These are phyloP conservation scores for Megathymus violae DNA, from an alignment of 1,140 invertebrate genomes.

Conservation along the genomic window DNA sequence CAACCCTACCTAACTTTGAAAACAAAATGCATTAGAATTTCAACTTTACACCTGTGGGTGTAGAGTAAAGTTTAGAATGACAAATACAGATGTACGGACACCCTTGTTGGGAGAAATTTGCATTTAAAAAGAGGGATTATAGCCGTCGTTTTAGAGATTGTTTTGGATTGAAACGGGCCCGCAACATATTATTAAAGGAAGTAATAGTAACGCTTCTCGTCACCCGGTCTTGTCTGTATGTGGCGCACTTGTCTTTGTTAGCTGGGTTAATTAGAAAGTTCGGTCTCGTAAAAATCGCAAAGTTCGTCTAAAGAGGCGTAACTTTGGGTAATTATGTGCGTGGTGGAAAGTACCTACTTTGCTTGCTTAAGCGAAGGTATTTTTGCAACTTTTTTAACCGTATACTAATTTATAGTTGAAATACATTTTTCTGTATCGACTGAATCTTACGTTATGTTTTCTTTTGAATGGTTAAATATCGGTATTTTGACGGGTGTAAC, in stretches of 20 bases:
- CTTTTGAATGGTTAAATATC: constrained; percentile 1
- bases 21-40: constrained; percentile 31
- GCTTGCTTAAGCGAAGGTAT: constrained; percentile 4
- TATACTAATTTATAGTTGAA: too few species aligned
- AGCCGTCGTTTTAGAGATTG: constrained; percentile 32
- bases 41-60: constrained; percentile 23
- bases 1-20: constrained; percentile 64
- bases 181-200: constrained; percentile 57
- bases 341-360: constrained; percentile 4
- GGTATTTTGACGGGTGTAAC: background rate
- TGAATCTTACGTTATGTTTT: too few species aligned
- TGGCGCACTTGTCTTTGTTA: constrained; percentile 59
- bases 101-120: constrained; percentile 7
- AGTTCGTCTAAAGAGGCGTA: constrained; percentile 44
- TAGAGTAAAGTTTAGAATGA: constrained; percentile 32
- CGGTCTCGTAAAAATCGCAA: constrained; percentile 48
- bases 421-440: too few species aligned
- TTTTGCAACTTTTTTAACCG: constrained; percentile 3
- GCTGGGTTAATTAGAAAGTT: constrained; percentile 78
- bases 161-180: constrained; percentile 32
- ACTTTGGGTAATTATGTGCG: constrained; percentile 41
- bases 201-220: constrained; percentile 62
- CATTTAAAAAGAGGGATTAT: constrained; percentile 22
- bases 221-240: constrained; percentile 65
- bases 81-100: background rate